phyloP scores from a whole-genome alignment of 2,113 vertebrate genomes.

The Bothrops jararaca region DNA sequence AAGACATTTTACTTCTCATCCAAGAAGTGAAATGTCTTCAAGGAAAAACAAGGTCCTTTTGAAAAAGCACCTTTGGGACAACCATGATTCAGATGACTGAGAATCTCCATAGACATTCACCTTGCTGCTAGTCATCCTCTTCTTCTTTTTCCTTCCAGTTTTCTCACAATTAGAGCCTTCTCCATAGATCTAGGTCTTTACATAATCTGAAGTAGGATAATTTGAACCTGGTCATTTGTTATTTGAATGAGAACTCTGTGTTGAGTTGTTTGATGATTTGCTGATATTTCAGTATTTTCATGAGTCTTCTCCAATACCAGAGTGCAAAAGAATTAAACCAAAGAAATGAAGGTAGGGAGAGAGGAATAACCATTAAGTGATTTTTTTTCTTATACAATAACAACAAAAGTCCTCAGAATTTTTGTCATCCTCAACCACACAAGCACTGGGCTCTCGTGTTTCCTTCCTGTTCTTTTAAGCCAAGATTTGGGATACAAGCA shows the following conservation, averaged over 20 bases:
- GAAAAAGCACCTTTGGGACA: neutral
- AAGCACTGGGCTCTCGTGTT: slow-evolving; percentile 7
- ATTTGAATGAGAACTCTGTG: neutral
- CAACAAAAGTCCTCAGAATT: neutral
- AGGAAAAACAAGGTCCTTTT: neutral
- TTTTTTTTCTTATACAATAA: slow-evolving; percentile 25
- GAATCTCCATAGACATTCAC: neutral
- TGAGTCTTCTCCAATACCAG: neutral
- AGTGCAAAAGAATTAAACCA: neutral
- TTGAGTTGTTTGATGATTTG: neutral
- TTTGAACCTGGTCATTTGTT: neutral
- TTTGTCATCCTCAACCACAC: slow-evolving; percentile 19
- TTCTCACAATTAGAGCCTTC: neutral
- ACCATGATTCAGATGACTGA: neutral
- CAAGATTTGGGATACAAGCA: neutral
- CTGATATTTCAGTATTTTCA: neutral
- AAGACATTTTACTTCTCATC: neutral
- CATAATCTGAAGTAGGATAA: neutral
- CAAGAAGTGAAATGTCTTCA: neutral
- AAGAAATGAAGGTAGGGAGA: neutral
- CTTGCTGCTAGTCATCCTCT: neutral
- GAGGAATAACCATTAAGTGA: slow-evolving; percentile 18
- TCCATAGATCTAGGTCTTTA: neutral
- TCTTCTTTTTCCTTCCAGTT: neutral
- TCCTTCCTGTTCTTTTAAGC: slow-evolving; percentile 1